Evolutionary conservation across 1,140 invertebrate species (phyloP).

Genomic region (Zaprionus inermis): DNA sequence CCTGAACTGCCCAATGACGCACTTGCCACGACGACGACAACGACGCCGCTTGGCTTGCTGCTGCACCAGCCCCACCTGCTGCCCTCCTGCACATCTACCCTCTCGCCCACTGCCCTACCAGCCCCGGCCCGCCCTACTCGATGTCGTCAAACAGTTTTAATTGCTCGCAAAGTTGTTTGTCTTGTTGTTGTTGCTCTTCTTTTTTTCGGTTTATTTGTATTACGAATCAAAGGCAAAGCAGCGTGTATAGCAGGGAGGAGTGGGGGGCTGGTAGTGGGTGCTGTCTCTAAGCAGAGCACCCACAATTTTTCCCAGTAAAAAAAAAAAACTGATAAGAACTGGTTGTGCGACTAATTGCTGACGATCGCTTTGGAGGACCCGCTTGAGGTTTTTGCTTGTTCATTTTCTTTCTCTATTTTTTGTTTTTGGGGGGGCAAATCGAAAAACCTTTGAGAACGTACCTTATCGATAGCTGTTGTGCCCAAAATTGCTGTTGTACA

Average conservation of each 20-base stretch:
- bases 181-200: slow-evolving; percentile 45
- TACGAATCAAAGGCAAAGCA: slow-evolving; percentile 67
- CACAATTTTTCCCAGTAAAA: slow-evolving; percentile 27
- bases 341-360: slow-evolving; percentile 41
- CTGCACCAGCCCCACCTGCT: slow-evolving; percentile 10
- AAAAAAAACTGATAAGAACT: slow-evolving; percentile 40
- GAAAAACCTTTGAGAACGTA: slow-evolving; percentile 12
- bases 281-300: neutral
- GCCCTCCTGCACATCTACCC: slow-evolving; percentile 2
- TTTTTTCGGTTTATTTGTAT: slow-evolving; percentile 63
- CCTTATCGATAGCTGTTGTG: slow-evolving; percentile 50
- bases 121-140: neutral
- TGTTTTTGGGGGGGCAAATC: slow-evolving; percentile 4
- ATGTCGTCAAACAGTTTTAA: slow-evolving; percentile 75
- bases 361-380: slow-evolving; percentile 41
- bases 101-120: neutral
- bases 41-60: neutral
- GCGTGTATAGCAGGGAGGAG: neutral
- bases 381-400: slow-evolving; percentile 4
- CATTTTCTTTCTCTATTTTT: neutral
- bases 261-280: neutral
- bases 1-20: slow-evolving; percentile 72
- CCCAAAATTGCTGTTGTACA: slow-evolving; percentile 52
- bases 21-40: slow-evolving; percentile 48
- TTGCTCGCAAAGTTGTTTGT: slow-evolving; percentile 77